phyloP scores from a whole-genome alignment of 2,797 vertebrate genomes.

The Melopsittacus undulatus region DNA sequence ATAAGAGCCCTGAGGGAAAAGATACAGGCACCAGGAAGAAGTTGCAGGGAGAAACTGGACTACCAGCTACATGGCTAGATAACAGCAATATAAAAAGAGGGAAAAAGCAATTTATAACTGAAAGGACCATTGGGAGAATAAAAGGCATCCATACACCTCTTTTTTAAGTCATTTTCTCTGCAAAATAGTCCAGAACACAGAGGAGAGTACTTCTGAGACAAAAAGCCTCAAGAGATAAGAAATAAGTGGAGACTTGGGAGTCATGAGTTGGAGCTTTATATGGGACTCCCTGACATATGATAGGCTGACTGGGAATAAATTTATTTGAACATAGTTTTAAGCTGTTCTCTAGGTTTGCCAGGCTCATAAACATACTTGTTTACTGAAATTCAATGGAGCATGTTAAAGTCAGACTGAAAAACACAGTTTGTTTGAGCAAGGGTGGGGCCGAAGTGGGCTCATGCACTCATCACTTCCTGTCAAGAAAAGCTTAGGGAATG shows the following conservation, averaged over 20 bases:
- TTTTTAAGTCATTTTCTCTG: background rate
- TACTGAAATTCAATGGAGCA: constrained; percentile 57
- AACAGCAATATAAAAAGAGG: background rate
- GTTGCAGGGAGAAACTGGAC: background rate
- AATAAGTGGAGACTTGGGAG: background rate
- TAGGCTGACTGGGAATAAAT: constrained; percentile 13
- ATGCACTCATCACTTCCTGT: constrained; percentile 21
- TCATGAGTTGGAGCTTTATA: background rate
- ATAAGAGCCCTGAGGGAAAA: background rate
- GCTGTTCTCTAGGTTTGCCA: background rate
- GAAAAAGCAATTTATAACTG: background rate
- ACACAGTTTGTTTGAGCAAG: background rate
- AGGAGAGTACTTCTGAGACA: background rate
- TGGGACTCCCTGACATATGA: background rate
- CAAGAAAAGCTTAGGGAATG: background rate
- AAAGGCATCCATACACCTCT: background rate
- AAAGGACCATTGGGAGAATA: background rate
- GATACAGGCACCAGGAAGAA: background rate
- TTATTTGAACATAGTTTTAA: constrained; percentile 1
- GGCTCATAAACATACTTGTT: constrained; percentile 51
- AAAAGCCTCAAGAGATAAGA: background rate
- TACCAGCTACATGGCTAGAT: background rate
- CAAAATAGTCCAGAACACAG: background rate
- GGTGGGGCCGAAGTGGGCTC: background rate
- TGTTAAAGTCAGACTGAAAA: constrained; percentile 43